Percentiles rank a stretch among this genome's conserved stretches.
These are phyloP conservation scores for Himalopsyche japonica DNA, from an alignment of 2,888 invertebrate genomes.

Conservation along the genomic window DNA sequence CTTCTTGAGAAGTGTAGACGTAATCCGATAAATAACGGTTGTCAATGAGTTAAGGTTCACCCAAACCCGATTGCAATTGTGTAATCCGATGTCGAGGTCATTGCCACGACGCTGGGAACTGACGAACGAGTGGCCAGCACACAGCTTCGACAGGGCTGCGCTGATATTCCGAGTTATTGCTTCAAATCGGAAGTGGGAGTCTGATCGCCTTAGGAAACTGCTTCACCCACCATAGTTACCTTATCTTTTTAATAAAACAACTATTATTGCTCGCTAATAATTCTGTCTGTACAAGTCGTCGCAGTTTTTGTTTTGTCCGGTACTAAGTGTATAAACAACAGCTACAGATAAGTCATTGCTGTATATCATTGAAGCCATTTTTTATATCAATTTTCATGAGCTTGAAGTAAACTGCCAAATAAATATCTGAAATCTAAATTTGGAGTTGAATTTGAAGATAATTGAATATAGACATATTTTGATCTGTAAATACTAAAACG, in stretches of 20 bases:
- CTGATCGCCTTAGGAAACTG: background rate
- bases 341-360: too few relatives aligned
- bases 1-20: too few relatives aligned
- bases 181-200: background rate
- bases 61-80: background rate
- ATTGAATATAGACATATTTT: too few relatives aligned
- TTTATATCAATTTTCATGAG: too few relatives aligned
- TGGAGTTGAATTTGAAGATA: too few relatives aligned
- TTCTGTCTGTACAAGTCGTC: background rate
- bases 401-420: too few relatives aligned
- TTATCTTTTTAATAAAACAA: background rate
- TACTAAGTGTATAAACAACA: too few relatives aligned
- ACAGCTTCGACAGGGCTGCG: background rate
- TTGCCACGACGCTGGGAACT: background rate
- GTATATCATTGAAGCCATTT: too few relatives aligned
- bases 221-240: background rate
- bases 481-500: too few relatives aligned
- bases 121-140: background rate
- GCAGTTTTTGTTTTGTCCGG: background rate
- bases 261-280: background rate
- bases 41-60: background rate
- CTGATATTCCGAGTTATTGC: background rate
- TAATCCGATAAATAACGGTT: background rate
- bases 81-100: background rate
- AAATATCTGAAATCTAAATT: too few relatives aligned